Evolutionary conservation across 2,113 vertebrate genomes (phyloP).

Genomic region (Tiliqua scincoides): DNA sequence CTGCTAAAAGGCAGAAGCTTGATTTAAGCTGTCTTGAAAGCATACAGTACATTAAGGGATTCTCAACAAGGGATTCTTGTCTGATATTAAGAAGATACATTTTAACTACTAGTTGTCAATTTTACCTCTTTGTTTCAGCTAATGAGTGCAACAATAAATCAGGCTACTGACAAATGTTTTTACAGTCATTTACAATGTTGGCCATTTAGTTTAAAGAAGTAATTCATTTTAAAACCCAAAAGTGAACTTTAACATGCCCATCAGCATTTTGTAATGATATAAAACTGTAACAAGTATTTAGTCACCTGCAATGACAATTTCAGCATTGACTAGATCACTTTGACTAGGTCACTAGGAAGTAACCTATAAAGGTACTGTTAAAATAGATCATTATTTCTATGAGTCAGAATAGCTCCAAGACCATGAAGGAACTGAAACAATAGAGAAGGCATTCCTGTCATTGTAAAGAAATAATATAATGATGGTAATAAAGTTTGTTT

Average conservation of each 20-base stretch:
- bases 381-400: conserved; percentile 3
- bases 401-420: conserved; percentile 1
- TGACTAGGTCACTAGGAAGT: conserved; percentile 1
- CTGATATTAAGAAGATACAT: not conserved
- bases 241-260: not conserved
- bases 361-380: conserved; percentile 10
- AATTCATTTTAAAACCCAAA: not conserved
- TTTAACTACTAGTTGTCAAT: not conserved
- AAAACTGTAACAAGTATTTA: not conserved
- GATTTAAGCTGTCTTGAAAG: not conserved
- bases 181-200: not conserved
- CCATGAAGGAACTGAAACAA: not conserved
- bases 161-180: not conserved
- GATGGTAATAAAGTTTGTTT: not conserved
- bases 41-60: not conserved
- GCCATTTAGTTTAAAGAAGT: not conserved
- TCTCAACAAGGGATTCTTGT: not conserved
- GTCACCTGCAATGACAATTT: not conserved
- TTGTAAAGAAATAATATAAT: not conserved
- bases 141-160: not conserved
- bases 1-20: not conserved
- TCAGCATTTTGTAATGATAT: not conserved
- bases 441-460: not conserved
- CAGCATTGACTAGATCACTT: no score
- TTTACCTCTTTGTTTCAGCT: not conserved